Base-by-base conservation (phyloP, 2,113 vertebrate genomes). In the Neomonachus schauinslandi region DNA sequence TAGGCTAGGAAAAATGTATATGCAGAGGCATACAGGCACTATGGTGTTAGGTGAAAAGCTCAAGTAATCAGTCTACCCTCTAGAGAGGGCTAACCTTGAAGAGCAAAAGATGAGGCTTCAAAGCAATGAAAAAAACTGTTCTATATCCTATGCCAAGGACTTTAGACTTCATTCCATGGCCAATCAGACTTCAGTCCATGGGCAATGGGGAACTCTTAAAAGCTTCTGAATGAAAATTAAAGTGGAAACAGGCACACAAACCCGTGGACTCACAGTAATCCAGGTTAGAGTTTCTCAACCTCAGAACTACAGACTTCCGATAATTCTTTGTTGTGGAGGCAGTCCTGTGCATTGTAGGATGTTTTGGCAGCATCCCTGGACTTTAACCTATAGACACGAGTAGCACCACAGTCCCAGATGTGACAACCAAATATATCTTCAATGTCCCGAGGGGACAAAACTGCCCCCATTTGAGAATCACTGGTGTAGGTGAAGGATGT, bases 71-170 rank as follows among this genome's bases (percentile, higher is more conserved):
- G 63, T 31, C 55, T 24, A 76, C 72, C 46, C 76, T 26, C 53
- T 12, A 89, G 42, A 82, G 18, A 74, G 18, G 16, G 51, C 63
- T 26, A 83, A 67, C 10, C 14, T 15, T 94, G 7, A 49, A 82
- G 7, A 92, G 15, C 55, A 83, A 96, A 85, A 76, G n/a, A 57
- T 69, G 82, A 95, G 21, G 51, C 33, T 7, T 89, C 42, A 96
- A 95, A 83, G 39, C 67, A 98, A 5, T 31, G n/a, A 88, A 36
- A 82, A 91, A 19, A 49, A 87, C 0, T 67, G 24, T 84, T 53
- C 87, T 87, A 57, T 67, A 74, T 24, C 65, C 42, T 39, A 9
- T 4, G 1, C 21, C 57, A 91, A 80, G 67, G 19, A 88, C 42
- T 61, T 67, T n/a, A 69, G 33, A 69, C 67, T 69, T 69, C 67